Conservation (phyloP, 1,140 invertebrate genomes). For the Callitettix versicolor region DNA sequence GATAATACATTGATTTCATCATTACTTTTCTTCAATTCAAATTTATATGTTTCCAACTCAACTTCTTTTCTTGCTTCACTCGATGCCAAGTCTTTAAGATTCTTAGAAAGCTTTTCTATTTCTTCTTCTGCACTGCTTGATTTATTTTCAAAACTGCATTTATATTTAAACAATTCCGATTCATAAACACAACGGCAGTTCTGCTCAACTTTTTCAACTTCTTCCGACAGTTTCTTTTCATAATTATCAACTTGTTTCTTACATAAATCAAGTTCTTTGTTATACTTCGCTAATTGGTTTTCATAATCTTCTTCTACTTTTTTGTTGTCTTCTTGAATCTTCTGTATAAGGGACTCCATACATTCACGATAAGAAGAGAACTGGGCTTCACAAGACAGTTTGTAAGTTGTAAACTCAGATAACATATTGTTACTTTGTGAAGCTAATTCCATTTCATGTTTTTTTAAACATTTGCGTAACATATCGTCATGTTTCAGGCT, state of each 20-base stretch:
- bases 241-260: slow-evolving; percentile 3
- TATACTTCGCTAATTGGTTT: neutral
- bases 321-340: neutral
- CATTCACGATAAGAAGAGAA: too few species aligned
- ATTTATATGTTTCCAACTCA: slow-evolving; percentile 5
- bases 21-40: neutral
- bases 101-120: neutral
- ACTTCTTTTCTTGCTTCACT: slow-evolving; percentile 2
- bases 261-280: neutral
- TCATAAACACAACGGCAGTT: neutral
- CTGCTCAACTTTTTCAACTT: neutral
- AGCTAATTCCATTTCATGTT: too few species aligned
- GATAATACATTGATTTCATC: neutral
- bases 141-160: neutral
- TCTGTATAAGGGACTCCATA: neutral
- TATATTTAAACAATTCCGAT: neutral
- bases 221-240: slow-evolving; percentile 11
- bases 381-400: too few species aligned
- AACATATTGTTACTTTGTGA: too few species aligned
- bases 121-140: neutral
- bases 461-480: too few species aligned
- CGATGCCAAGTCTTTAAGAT: neutral
- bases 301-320: neutral
- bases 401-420: too few species aligned
- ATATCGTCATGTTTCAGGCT: too few species aligned